Percentiles rank a stretch among this genome's conserved stretches.
phyloP scores from a whole-genome alignment of 2,888 invertebrate species.

The Ceramica pisi region DNA sequence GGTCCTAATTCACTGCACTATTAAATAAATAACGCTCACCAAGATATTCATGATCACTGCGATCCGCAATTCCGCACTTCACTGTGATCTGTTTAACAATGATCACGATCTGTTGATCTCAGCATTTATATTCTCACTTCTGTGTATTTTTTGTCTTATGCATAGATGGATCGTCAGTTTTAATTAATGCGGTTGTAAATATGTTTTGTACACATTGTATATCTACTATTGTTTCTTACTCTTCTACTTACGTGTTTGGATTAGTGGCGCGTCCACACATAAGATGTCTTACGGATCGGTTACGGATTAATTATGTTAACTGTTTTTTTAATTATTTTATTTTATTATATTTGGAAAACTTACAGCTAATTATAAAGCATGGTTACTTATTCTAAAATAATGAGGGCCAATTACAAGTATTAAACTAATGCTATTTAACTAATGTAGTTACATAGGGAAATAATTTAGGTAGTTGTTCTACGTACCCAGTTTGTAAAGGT shows the following conservation, averaged over 20 bases:
- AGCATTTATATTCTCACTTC: constrained; percentile 74
- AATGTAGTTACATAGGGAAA: not conserved
- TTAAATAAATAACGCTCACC: constrained; percentile 68
- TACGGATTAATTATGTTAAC: not conserved
- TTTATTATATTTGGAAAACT: too few relatives aligned
- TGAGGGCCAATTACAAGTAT: too few relatives aligned
- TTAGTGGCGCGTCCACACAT: constrained; percentile 32
- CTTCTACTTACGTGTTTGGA: constrained; percentile 37
- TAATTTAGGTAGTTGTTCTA: not conserved
- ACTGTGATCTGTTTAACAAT: constrained; percentile 68
- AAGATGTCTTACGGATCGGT: not conserved
- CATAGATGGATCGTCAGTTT: constrained; percentile 52
- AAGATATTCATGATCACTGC: constrained; percentile 73
- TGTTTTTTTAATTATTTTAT: too few relatives aligned
- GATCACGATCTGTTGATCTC: constrained; percentile 68
- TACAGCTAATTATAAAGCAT: too few relatives aligned
- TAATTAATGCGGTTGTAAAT: constrained; percentile 63
- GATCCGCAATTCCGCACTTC: constrained; percentile 67
- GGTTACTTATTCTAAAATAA: too few relatives aligned
- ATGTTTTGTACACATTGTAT: constrained; percentile 40
- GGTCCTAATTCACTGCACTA: constrained; percentile 41
- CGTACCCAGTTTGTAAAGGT: constrained; percentile 3
- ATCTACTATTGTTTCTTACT: constrained; percentile 43
- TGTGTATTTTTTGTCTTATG: constrained; percentile 58
- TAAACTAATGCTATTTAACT: too few relatives aligned